A percentile compares a stretch with the other conserved stretches of the same genome.
These are phyloP conservation scores for Drosophila fulvimacula DNA, from an alignment of 2,888 invertebrate genomes.

Conservation along the genomic window DNA sequence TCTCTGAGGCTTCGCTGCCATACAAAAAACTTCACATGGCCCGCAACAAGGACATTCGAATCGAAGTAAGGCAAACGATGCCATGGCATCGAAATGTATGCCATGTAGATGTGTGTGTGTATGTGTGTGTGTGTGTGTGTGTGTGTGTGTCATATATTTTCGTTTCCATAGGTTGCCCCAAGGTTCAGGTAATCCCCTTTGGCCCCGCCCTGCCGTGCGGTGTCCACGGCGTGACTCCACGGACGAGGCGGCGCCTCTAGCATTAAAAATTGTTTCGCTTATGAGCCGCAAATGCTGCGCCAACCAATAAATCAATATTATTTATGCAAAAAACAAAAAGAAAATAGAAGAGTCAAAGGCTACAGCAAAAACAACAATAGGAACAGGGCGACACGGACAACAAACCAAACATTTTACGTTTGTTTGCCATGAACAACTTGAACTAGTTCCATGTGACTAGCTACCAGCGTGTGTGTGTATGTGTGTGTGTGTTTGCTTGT, in stretches of 20 bases:
- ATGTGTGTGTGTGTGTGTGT: slow-evolving; percentile 64
- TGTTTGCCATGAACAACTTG: slow-evolving; percentile 67
- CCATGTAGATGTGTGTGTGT: slow-evolving; percentile 68
- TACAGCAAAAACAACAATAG: slow-evolving; percentile 23
- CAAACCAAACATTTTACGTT: slow-evolving; percentile 57
- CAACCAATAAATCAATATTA: slow-evolving; percentile 80
- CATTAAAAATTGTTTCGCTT: slow-evolving; percentile 74
- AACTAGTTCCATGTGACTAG: slow-evolving; percentile 51
- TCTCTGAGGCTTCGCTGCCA: background rate
- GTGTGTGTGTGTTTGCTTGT: background rate
- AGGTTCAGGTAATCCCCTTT: slow-evolving; percentile 10
- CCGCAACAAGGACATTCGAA: slow-evolving; percentile 33
- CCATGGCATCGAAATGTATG: slow-evolving; percentile 57
- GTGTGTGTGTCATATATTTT: slow-evolving; percentile 70
- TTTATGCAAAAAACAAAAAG: slow-evolving; percentile 66
- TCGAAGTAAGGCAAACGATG: slow-evolving; percentile 41
- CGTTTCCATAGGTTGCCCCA: slow-evolving; percentile 51
- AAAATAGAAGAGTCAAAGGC: slow-evolving; percentile 5
- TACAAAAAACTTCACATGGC: slow-evolving; percentile 26
- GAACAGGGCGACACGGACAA: slow-evolving; percentile 33
- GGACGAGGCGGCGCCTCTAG: slow-evolving; percentile 49
- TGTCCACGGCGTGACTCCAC: slow-evolving; percentile 12
- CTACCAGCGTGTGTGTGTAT: background rate
- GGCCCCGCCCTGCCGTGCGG: background rate
- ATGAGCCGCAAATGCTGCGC: slow-evolving; percentile 76